Evolutionary conservation across 1,140 invertebrate genomes (phyloP), one percentile per base, ranked within the genome.

Genomic region (Campodea augens): DNA sequence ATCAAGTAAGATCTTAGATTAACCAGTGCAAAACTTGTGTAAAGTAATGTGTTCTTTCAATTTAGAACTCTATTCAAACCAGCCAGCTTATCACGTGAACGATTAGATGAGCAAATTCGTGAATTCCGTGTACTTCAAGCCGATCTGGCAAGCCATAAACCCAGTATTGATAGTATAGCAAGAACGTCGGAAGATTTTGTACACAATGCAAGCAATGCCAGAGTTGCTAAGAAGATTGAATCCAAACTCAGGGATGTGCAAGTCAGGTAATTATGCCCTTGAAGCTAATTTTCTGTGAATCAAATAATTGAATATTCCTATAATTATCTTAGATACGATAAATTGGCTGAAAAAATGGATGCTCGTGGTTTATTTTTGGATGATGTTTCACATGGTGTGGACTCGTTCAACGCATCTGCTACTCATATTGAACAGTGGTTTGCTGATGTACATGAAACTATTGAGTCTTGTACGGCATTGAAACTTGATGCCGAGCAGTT

Each of bases 181-280:
- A 59, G 74, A 27, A 75, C 75, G 5, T 85, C 86, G 0, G 71
- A 77, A 47, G 81, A 91, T 56, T 68, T 92, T 2, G 71, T 91
- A 4, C 64, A 74, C 2, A 81, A 77, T 45, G 79, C 85, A 0
- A 82, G 76, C 54, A 90, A 91, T 64, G 74, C 78, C 0, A 69
- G 86, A 38, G 75, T 90, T 38, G 85, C 86, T 5, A 89, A 88
- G 64, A 82, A 86, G 53, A 80, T 92, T 32, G 86, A 93, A 60
- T 73, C 75, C 22, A 86, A 90, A 54, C 63, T 92, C 15, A 77
- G 81, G 46, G 86, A 92, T 57, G 78, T 92, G 13, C 80, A 82
- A 36, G 58, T 61, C 18, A 58, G 65, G 57, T 62, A 54, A 32
- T 25, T 20, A 2, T 20, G n/a, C n/a, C n/a, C n/a, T n/a, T n/a